Conservation (phyloP, 2,888 invertebrate species). For the Drosophila birchii region DNA sequence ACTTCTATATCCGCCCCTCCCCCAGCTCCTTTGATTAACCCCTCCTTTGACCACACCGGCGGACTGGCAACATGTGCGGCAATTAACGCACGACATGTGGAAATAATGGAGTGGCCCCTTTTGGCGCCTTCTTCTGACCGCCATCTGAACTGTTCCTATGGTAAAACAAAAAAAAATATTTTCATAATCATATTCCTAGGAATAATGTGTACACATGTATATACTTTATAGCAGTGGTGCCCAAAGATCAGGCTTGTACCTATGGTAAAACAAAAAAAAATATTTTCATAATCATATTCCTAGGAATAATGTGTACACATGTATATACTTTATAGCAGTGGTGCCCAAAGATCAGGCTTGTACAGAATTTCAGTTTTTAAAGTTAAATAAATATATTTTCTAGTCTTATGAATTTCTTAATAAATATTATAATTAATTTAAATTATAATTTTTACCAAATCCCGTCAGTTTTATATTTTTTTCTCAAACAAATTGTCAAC, state of each 20-base stretch:
- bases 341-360: neutral
- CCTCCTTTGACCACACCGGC: neutral
- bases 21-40: neutral
- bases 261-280: neutral
- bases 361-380: too few relatives aligned
- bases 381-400: too few relatives aligned
- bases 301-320: neutral
- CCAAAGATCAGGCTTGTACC: neutral
- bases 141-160: slow-evolving; percentile 7
- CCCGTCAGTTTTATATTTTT: too few relatives aligned
- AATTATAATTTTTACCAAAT: too few relatives aligned
- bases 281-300: neutral
- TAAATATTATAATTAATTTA: too few relatives aligned
- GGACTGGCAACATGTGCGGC: slow-evolving; percentile 25
- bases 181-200: neutral
- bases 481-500: too few relatives aligned
- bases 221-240: neutral
- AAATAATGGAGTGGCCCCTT: slow-evolving; percentile 30
- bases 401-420: too few relatives aligned
- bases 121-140: neutral
- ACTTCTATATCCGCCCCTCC: neutral
- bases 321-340: neutral
- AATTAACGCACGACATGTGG: slow-evolving; percentile 46
- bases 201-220: neutral
- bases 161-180: neutral